Conservation (phyloP, 2,113 vertebrate species). For the Myiozetetes cayanensis region DNA sequence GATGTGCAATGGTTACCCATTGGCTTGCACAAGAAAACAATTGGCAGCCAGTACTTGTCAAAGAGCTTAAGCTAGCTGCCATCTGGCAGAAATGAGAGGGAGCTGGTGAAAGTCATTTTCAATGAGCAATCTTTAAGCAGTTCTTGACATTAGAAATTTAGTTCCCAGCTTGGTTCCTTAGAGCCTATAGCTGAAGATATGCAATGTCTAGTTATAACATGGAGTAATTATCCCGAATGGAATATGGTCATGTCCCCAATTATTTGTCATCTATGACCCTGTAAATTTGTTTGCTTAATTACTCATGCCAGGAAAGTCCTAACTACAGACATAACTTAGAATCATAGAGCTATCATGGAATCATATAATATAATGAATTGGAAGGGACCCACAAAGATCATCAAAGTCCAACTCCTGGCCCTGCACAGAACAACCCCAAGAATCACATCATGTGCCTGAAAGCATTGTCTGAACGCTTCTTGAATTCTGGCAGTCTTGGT, state of each 20-base stretch:
- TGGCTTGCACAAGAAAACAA: not conserved
- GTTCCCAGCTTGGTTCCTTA: not conserved
- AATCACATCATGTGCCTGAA: not conserved
- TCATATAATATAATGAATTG: not conserved
- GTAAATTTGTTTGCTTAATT: not conserved
- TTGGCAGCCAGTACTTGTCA: not conserved
- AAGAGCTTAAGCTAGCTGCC: not conserved
- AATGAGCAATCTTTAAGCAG: not conserved
- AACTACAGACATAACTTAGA: not conserved
- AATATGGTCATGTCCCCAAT: not conserved
- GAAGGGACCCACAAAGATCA: not conserved
- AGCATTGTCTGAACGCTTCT: not conserved
- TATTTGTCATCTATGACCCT: not conserved
- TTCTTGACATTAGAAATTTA: conserved; percentile 16
- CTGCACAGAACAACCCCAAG: not conserved
- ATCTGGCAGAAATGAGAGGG: conserved; percentile 23
- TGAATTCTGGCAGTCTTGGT: not conserved
- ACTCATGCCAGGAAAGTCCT: not conserved
- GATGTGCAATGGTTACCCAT: not conserved
- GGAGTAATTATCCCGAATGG: not conserved
- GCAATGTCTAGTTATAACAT: not conserved
- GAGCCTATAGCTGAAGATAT: not conserved
- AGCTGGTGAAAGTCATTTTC: conserved; percentile 10
- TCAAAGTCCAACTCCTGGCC: not conserved
- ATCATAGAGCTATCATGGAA: not conserved